Evolutionary conservation across 2,797 vertebrate species (phyloP).

Genomic region (Chelonia mydas): DNA sequence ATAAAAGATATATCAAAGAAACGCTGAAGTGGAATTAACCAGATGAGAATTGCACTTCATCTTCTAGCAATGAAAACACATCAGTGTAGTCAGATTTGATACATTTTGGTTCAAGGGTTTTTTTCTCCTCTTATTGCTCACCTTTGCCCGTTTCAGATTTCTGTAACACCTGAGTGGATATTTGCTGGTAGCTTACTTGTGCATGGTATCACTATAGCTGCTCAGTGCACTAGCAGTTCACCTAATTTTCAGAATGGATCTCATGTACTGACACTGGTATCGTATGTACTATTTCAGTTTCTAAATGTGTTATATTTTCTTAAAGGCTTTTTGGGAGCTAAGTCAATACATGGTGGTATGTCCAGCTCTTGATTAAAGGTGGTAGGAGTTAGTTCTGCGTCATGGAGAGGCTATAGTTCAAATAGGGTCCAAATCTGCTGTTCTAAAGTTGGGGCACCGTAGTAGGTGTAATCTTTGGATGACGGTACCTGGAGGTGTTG

Average conservation of each 20-base stretch:
- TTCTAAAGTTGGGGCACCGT: background rate
- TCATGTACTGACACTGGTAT: conserved; percentile 36
- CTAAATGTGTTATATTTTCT: background rate
- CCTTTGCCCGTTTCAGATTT: conserved; percentile 69
- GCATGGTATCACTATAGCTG: conserved; percentile 2
- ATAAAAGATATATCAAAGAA: conserved; percentile 81
- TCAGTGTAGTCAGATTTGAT: conserved; percentile 68
- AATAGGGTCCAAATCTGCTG: background rate
- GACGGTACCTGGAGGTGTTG: background rate
- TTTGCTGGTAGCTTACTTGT: conserved; percentile 44
- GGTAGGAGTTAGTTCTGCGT: background rate
- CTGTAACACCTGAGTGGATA: conserved; percentile 38
- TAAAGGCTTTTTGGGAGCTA: background rate
- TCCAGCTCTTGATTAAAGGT: background rate
- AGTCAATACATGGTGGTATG: background rate
- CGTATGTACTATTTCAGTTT: background rate
- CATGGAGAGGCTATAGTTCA: background rate
- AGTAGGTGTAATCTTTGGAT: background rate
- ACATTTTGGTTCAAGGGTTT: conserved; percentile 61
- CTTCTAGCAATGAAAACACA: conserved; percentile 73
- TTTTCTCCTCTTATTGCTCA: conserved; percentile 76
- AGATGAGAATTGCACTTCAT: conserved; percentile 68
- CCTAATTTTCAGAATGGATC: conserved; percentile 35
- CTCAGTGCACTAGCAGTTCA: background rate
- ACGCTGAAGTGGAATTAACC: conserved; percentile 74